phyloP scores from a whole-genome alignment of 2,888 invertebrate species.

The Rhagophthalmus giganteus region DNA sequence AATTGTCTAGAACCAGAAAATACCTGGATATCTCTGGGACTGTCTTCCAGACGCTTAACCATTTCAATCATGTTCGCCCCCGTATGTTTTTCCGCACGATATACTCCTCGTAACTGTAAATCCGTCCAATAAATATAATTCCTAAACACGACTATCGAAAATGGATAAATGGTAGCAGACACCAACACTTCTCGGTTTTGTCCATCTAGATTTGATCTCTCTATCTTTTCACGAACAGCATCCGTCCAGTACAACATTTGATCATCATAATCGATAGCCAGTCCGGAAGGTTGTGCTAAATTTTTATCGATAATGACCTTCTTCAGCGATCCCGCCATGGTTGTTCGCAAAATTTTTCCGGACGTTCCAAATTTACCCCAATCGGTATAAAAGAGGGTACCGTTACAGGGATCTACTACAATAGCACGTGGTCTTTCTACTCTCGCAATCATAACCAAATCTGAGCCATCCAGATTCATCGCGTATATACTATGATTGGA shows the following conservation, averaged over 20 bases:
- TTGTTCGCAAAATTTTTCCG: constrained; percentile 91
- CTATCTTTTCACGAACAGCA: constrained; percentile 93
- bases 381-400: constrained; percentile 92
- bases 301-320: constrained; percentile 87
- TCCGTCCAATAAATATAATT: constrained; percentile 97
- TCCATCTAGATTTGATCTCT: constrained; percentile 87
- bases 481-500: constrained; percentile 93
- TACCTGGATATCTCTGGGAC: constrained; percentile 90
- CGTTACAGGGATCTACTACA: constrained; percentile 95
- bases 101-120: constrained; percentile 88
- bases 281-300: constrained; percentile 91
- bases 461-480: constrained; percentile 87
- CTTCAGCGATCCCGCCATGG: constrained; percentile 94
- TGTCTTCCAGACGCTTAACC: constrained; percentile 89
- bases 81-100: constrained; percentile 95
- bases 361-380: constrained; percentile 93
- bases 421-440: constrained; percentile 94
- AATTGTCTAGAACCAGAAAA: constrained; percentile 78
- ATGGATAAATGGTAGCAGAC: constrained; percentile 92
- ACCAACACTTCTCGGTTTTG: constrained; percentile 81
- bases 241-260: constrained; percentile 96
- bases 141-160: constrained; percentile 87
- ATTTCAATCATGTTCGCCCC: constrained; percentile 93
- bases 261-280: constrained; percentile 95
- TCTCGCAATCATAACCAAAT: constrained; percentile 87